Conservation (phyloP, 1,140 invertebrate genomes). For the Vollenhovia emeryi region DNA sequence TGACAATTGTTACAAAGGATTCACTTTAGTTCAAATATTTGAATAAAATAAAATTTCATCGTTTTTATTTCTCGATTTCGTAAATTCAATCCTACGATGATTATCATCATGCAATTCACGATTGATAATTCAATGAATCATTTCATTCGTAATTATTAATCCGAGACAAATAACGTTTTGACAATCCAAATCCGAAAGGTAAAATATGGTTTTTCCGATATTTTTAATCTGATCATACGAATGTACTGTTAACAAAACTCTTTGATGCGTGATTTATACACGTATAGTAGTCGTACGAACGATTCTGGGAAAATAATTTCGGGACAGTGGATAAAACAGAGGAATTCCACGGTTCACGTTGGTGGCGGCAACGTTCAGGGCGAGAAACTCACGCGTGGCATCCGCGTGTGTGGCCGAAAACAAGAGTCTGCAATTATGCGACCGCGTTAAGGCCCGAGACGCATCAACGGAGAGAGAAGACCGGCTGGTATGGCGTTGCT, state of each 20-base stretch:
- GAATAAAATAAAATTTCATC: too few relatives aligned
- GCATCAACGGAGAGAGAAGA: conserved; percentile 65
- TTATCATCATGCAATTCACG: neutral
- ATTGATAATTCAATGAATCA: neutral
- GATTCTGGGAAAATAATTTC: conserved; percentile 62
- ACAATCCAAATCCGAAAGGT: neutral
- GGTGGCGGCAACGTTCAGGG: neutral
- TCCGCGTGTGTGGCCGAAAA: conserved; percentile 69
- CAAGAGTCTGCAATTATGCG: conserved; percentile 75
- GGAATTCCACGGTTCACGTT: conserved; percentile 50
- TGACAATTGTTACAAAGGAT: too few relatives aligned
- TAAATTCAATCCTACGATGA: neutral
- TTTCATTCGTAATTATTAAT: neutral
- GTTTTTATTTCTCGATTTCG: too few relatives aligned
- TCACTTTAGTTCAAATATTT: too few relatives aligned
- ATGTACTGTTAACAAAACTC: neutral
- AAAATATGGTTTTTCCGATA: neutral
- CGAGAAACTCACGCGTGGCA: conserved; percentile 5
- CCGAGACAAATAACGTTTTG: neutral
- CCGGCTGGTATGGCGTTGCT: neutral
- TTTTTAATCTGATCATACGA: neutral
- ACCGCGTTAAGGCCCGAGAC: conserved; percentile 75
- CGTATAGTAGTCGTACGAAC: neutral
- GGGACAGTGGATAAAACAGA: conserved; percentile 21
- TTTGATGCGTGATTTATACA: conserved; percentile 6